Base-by-base conservation (phyloP, 2,888 invertebrate species). In the Acrobasis repandana region DNA sequence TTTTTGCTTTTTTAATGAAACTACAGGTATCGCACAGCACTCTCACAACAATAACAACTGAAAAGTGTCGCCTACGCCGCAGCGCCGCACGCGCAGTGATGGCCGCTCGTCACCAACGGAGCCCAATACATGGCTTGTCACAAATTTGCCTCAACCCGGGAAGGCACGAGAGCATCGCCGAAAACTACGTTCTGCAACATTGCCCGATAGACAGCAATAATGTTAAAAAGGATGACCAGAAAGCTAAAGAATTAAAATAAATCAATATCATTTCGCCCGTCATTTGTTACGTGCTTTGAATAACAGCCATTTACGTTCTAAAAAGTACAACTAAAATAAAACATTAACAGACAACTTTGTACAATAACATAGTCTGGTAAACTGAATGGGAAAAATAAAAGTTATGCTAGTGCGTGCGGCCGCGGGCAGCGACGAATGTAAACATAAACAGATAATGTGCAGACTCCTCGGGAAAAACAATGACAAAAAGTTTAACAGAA, bases 381-480 rank as follows among this genome's bases (percentile, higher is more conserved):
- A 43, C n/a, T 14, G 5, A 43, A 43, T 43, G 43, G 14, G 43
- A 4, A 3, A 43, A 10, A 5, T 28, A 10, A 20, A 54, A 10
- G 18, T 2, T 18, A 34, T 43, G 16, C 34, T 15, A 51, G 51
- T 3, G 34, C 52, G 52, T 38, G 54, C 54, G 38, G 38, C 38
- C 43, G 38, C 43, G 38, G 38, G 38, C 54, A 9, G 34, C 36
- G 38, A 54, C 54, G 54, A 43, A 5, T 36, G 54, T 38, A 38
- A 54, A 54, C 54, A 60, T 60, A 60, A 50, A 59, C 51, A 54
- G 50, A 66, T 54, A 52, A 63, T 64, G 60, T 56, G 54, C 61
- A 50, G 61, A 62, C 62, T 66, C 58, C 61, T 69, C 62, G 60
- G 64, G 65, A 65, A 66, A 72, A 77, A 80, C 78, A 75, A 75